phyloP scores from a whole-genome alignment of 2,113 vertebrate genomes.

The Gadus chalcogrammus region DNA sequence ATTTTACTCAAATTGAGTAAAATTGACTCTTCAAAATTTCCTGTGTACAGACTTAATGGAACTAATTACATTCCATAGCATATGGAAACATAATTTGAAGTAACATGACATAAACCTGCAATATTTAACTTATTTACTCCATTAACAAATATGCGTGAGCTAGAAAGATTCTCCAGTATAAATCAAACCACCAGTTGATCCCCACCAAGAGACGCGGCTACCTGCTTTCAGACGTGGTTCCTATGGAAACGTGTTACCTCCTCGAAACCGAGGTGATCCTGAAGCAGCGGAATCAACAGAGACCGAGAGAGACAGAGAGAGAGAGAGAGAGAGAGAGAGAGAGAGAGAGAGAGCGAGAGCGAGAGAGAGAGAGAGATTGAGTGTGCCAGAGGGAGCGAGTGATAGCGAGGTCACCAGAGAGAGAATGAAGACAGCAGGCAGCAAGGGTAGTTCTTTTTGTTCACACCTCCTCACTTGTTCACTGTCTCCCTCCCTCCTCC shows the following conservation, averaged over 20 bases:
- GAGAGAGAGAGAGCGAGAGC: not conserved
- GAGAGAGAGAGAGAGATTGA: not conserved
- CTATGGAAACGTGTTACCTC: not conserved
- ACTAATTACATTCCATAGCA: too few species aligned
- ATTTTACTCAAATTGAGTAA: slow-evolving; percentile 2
- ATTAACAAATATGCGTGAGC: too few species aligned
- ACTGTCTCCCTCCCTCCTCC: not conserved
- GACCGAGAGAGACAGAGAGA: not conserved
- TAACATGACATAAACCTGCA: too few species aligned
- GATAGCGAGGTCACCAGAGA: not conserved
- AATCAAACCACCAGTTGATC: too few species aligned
- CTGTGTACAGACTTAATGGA: not conserved
- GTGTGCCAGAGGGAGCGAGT: not conserved
- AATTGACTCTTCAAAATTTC: not conserved
- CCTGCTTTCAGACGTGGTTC: not conserved
- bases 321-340: too few species aligned
- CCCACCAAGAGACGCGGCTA: not conserved
- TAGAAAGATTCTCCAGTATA: too few species aligned
- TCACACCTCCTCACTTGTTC: not conserved
- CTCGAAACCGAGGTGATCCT: not conserved
- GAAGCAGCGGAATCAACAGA: not conserved
- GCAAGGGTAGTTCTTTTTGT: not conserved
- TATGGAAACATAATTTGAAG: too few species aligned
- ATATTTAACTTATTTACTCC: too few species aligned
- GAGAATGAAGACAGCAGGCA: not conserved